Base-by-base conservation (phyloP, 2,888 invertebrate genomes). In the Leptinotarsa rubiginosa region DNA sequence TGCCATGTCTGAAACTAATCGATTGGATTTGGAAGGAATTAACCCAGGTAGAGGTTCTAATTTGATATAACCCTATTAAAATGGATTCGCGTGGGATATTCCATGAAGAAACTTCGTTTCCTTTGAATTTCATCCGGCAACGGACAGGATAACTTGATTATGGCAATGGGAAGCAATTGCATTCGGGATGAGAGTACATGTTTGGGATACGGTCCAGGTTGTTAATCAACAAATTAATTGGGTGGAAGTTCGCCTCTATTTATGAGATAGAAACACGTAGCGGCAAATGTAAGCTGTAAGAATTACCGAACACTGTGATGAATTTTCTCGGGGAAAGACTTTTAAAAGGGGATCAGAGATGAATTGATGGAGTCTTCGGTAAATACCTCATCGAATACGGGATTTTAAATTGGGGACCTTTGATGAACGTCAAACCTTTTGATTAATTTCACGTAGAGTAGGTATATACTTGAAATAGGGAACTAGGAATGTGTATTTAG, bases 111-210 rank as follows among this genome's bases (percentile, higher is more conserved):
- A 56, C 22, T 22, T 56, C 12, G 22, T 56, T 56, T 25, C 16
- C 56, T 56, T 56, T 56, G 56, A 56, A 56, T 56, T 56, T 56
- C 56, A 56, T 20, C 56, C 56, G 56, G 56, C 56, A 22, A 3
- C 56, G 56, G 56, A 22, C 56, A 56, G 22, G 56, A 20, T 22
- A 56, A 56, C 56, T 56, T 22, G 56, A 56, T 56, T 56, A 56
- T 56, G 13, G 4, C 4, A 13, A 56, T 56, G 12, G 20, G 22
- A 18, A 56, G 56, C 15, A 56, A 56, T 56, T 56, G 15, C 13
- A 56, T 5, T 56, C 22, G 22, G 56, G 56, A 56, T 13, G 56
- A 56, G 20, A 56, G 50, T 13, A 56, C 22, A 15, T 22, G 56
- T 56, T 20, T 15, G 22, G 22, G 22, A 56, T 56, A 56, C 22